Evolutionary conservation across 2,888 invertebrate genomes (phyloP), one percentile per base, ranked within the genome.

Genomic region (Aphodius granarius): DNA sequence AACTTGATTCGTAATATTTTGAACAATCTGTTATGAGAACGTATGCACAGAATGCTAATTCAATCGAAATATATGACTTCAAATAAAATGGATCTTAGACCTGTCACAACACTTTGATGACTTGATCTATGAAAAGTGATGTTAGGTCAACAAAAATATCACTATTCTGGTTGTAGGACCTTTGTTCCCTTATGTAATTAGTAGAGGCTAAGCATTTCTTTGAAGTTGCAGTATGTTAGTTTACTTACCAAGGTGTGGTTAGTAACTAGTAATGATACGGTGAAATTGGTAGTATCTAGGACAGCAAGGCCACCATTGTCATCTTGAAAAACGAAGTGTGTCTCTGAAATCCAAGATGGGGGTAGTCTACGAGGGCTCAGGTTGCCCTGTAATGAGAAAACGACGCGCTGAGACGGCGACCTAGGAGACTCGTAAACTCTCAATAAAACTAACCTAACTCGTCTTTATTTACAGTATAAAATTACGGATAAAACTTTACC

Each of bases 221-320:
- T 23, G 63, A 4, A 22, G 17, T 71, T 15, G 71, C 9, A 66
- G n/a, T 17, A 5, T 64, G 5, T 64, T 5, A 23, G 15, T 63
- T 66, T 78, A 90, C 93, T 91, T 85, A 94, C 94, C 88, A 95
- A 90, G 79, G 95, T 95, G 86, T 95, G 95, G 89, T 95, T 95
- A 82, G 95, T 94, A 87, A 95, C 95, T 83, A 95, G 91, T 79
- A 93, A 91, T 80, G 93, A 90, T 83, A 95, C 91, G 72, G 92
- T 91, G 80, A 87, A 86, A 87, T 95, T 94, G 87, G 92, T 93
- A 81, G 94, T 94, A 87, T 95, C 92, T 84, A 95, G 89, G 74
- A 95, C 92, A 80, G 94, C 91, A 80, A 95, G 90, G 73, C 94
- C 94, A 76, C 95, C 95, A 89, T 95, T 95, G 89, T 95, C 95